A percentile compares a stretch with the other conserved stretches of the same genome.
These are phyloP conservation scores for Actinostola sp. DNA, from an alignment of 92 coral and sea anemone species.

Conservation along the genomic window DNA sequence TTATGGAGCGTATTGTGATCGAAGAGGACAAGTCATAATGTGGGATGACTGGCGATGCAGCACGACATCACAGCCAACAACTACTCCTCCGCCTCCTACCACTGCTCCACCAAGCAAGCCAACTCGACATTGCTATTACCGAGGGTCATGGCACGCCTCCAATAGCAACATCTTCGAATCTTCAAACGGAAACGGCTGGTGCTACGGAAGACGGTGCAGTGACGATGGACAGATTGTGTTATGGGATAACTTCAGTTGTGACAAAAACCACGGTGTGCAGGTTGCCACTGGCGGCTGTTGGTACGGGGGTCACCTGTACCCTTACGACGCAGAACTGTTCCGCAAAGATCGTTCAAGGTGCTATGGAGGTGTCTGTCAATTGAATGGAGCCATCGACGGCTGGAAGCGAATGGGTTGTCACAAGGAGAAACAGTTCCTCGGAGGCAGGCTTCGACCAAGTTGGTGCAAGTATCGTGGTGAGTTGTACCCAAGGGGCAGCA, in stretches of 20 bases:
- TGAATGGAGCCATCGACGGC: constrained; percentile 4
- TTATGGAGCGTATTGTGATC: constrained; percentile 38
- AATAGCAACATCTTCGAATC: constrained; percentile 36
- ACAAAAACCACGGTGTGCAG: background rate
- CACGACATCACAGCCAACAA: background rate
- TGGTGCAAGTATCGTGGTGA: constrained; percentile 28
- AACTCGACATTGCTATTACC: constrained; percentile 15
- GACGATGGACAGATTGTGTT: constrained; percentile 9
- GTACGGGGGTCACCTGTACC: constrained; percentile 26
- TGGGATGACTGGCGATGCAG: constrained; percentile 63
- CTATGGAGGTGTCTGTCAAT: constrained; percentile 19
- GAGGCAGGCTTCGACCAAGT: constrained; percentile 9
- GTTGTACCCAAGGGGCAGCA: constrained; percentile 29
- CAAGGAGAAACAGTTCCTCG: background rate
- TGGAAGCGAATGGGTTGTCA: constrained; percentile 26
- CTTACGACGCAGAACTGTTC: constrained; percentile 15
- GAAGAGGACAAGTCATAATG: background rate
- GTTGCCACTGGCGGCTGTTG: background rate
- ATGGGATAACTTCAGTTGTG: constrained; percentile 58
- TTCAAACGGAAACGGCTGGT: constrained; percentile 48
- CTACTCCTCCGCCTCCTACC: background rate
- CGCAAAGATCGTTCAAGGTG: constrained; percentile 3
- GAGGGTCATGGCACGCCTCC: constrained; percentile 38
- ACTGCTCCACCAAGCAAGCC: background rate
- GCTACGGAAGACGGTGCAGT: constrained; percentile 52